These are phyloP conservation scores for Enoplosus armatus DNA, from an alignment of 2,797 vertebrate species.

Conservation along the genomic window DNA sequence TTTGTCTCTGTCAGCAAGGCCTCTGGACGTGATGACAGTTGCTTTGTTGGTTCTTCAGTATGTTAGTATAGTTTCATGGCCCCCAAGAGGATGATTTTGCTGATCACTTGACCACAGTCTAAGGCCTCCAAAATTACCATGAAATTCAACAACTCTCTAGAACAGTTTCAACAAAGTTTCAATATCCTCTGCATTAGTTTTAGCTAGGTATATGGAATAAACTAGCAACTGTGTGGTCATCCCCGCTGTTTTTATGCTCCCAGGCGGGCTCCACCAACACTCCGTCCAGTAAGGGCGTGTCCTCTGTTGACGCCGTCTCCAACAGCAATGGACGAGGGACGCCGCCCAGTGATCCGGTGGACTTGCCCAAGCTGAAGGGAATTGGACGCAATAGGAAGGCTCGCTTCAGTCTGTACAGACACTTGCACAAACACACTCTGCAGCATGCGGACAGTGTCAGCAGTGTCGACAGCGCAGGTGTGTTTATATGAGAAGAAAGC, in stretches of 20 bases:
- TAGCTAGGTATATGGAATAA: not conserved
- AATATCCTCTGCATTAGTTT: not conserved
- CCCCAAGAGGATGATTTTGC: not conserved
- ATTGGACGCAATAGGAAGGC: conserved; percentile 87
- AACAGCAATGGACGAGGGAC: conserved; percentile 70
- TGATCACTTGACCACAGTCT: not conserved
- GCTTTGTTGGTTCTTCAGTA: not conserved
- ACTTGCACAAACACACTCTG: conserved; percentile 89
- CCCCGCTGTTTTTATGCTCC: not conserved
- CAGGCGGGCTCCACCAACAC: conserved; percentile 53
- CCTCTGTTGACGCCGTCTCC: conserved; percentile 43
- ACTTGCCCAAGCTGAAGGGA: conserved; percentile 91
- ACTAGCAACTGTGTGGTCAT: not conserved
- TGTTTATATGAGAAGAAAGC: conserved; percentile 63
- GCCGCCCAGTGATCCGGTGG: conserved; percentile 64
- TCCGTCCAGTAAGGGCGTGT: conserved; percentile 45
- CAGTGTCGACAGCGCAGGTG: conserved; percentile 90
- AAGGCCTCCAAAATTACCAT: not conserved
- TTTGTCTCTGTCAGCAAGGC: not conserved
- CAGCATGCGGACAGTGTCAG: conserved; percentile 90
- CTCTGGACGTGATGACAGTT: not conserved
- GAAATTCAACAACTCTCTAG: not conserved
- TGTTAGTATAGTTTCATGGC: not conserved
- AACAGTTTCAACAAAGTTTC: no score
- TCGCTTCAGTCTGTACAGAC: conserved; percentile 92